Evolutionary conservation across 64 coral and sea anemone genomes (phyloP), one percentile per base, ranked within the genome.

Genomic region (Astreopora myriophthalma): DNA sequence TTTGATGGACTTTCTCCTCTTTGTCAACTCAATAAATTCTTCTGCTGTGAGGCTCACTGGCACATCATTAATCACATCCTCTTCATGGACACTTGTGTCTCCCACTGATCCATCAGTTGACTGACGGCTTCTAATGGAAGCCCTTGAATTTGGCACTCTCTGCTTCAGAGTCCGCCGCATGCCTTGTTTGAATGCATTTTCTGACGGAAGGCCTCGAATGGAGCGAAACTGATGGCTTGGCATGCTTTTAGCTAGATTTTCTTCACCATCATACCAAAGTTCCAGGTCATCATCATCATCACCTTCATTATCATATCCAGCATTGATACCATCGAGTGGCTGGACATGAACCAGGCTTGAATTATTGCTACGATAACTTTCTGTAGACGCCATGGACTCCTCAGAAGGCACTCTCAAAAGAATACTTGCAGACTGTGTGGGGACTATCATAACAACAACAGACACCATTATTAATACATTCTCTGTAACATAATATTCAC

Each of bases 11-110:
- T 81, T 90, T 35, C 86, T 89, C 16, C 91, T 76, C 17, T 92
- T 58, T 75, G 93, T 86, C 52, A 97, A 31, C 23, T 94, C 74
- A 22, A 92, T 87, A 97, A 78, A 97, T 52, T 97, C 95, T 24
- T 87, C 86, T 14, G 95, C 55, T 26, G 86, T 77, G 16, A 97
- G 76, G 49, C 91, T 71, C 31, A 84, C 74, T 36, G 26, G 77
- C 16, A 73, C 33, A 16, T 73, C 82, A 77, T 73, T 87, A 24
- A 97, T 80, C 63, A 97, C 92, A 5, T 94, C 84, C 80, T 94
- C 89, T 60, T 97, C 95, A 91, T 86, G 76, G 60, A 63, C 49
- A 73, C 40, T 80, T 13, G 8, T n/a, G 12, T 70, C 69, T 73
- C 93, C 55, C 63, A 25, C 66, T 23, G 72, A 29, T 17, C 80